phyloP scores from a whole-genome alignment of 2,113 vertebrate species.

The Eulemur rufifrons region DNA sequence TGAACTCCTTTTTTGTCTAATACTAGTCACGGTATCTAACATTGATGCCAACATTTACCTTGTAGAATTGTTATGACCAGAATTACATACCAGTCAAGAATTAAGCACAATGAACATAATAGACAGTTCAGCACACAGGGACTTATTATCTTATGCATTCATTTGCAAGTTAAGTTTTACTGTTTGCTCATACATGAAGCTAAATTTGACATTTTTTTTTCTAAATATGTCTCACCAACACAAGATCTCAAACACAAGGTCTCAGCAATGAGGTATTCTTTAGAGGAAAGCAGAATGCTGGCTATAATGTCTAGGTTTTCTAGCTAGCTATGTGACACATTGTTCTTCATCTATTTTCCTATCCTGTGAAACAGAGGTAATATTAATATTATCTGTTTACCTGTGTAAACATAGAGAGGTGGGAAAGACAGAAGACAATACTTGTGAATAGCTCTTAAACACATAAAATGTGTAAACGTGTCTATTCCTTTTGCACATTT shows the following conservation, averaged over 20 bases:
- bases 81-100: background rate
- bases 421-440: background rate
- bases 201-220: background rate
- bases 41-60: background rate
- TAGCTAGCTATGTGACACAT: background rate
- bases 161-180: conserved; percentile 1
- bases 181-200: background rate
- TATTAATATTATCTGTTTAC: background rate
- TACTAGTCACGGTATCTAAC: background rate
- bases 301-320: background rate
- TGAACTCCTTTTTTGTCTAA: background rate
- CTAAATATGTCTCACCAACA: background rate
- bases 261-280: background rate
- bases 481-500: background rate
- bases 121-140: background rate
- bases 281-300: background rate
- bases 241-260: background rate
- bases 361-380: background rate
- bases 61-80: background rate
- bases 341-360: background rate
- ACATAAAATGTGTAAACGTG: background rate
- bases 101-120: background rate
- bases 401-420: background rate
- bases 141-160: background rate
- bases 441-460: background rate